Base-by-base conservation (phyloP, 2,113 vertebrate genomes). In the Physeter macrocephalus region DNA sequence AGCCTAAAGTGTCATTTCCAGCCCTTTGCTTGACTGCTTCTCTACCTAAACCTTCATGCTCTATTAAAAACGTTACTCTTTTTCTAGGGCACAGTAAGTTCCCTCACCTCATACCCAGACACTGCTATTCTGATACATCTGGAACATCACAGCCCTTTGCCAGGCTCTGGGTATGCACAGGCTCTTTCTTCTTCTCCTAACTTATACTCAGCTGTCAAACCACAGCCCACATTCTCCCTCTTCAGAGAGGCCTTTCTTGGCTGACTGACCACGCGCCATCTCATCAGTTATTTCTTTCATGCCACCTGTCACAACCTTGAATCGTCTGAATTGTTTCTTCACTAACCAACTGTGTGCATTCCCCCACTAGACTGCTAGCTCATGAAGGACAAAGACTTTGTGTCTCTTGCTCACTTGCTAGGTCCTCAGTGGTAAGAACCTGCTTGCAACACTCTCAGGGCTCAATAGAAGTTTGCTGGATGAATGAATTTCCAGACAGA, bases 161-260 rank as follows among this genome's bases (percentile, higher is more conserved):
- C 7, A 46, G 13, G 6, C 34, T 71, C 20, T 66, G 3, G 10
- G 39, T 81, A 8, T 17, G 0, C 11, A n/a, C 1, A 27, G 52
- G 5, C 15, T 46, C 6, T 66, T 36, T 29, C 49, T 13, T 92
- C 15, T 54, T 52, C 23, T 41, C 54, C 64, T 31, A 7, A 21
- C 27, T 72, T 15, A 23, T 5, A 62, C 6, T 52, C 3, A n/a
- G 18, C n/a, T 25, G 10, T 43, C 29, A 46, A 39, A 23, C 8
- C 8, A 49, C n/a, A 78, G 25, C 7, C 25, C 14, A 4, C 1
- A 2, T 17, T 46, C 6, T 9, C 0, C 49, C 75, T 21, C n/a
- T 67, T 67, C 36, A 89, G 31, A 41, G 29, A 77, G 27, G 2
- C 23, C 49, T 66, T 66, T 86, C 21, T 57, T 52, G 41, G 29